These are phyloP conservation scores for Heliconius cydno DNA, from an alignment of 2,888 invertebrate species.

Conservation along the genomic window DNA sequence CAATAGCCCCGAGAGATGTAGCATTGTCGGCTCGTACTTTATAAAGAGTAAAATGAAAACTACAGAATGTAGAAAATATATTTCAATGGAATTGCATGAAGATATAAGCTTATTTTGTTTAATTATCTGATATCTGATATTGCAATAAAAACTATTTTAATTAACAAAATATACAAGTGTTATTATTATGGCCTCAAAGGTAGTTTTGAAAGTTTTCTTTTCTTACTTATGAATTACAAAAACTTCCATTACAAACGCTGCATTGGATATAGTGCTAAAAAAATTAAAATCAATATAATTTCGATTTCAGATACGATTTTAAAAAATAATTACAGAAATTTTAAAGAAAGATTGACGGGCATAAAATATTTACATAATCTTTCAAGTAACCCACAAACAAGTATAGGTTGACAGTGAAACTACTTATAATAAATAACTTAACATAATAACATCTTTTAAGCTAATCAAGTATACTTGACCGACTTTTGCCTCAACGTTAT, in stretches of 20 bases:
- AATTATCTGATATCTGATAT: neutral
- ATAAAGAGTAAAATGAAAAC: slow-evolving; percentile 15
- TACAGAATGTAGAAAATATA: slow-evolving; percentile 1
- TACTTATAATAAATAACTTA: neutral
- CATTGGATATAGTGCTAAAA: too few relatives aligned
- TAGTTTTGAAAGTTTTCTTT: too few relatives aligned
- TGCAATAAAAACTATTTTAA: neutral
- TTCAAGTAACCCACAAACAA: neutral
- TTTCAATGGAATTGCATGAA: neutral
- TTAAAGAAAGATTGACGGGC: too few relatives aligned
- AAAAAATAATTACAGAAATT: too few relatives aligned
- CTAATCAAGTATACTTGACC: slow-evolving; percentile 1
- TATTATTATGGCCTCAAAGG: too few relatives aligned
- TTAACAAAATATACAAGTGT: neutral
- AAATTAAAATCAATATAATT: neutral
- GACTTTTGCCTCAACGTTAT: neutral
- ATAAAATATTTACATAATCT: too few relatives aligned
- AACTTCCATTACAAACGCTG: too few relatives aligned
- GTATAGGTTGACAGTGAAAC: neutral
- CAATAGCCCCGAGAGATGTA: slow-evolving; percentile 30
- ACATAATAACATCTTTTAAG: slow-evolving; percentile 2
- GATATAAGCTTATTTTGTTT: neutral
- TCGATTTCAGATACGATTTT: neutral
- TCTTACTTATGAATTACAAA: too few relatives aligned
- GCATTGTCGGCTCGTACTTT: slow-evolving; percentile 30